Evolutionary conservation across 2,888 invertebrate genomes (phyloP).

Genomic region (Noctua fimbriata): DNA sequence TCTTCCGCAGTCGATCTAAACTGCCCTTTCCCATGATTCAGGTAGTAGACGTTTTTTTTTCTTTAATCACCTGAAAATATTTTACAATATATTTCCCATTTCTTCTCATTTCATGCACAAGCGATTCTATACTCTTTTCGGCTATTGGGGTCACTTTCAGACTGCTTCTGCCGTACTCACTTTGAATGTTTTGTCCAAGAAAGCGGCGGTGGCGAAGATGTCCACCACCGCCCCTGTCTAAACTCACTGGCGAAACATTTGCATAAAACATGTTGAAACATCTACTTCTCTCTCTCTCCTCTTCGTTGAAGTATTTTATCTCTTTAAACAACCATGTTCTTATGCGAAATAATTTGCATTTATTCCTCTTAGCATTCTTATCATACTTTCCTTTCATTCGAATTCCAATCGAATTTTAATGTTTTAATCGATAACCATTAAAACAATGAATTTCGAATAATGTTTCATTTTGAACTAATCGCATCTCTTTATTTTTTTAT

Average conservation of each 20-base stretch:
- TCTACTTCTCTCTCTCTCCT: too few species aligned
- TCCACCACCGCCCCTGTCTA: too few species aligned
- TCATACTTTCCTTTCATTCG: neutral
- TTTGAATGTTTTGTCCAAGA: neutral
- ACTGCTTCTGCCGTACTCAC: neutral
- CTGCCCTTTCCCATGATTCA: neutral
- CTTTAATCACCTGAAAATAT: slow-evolving; percentile 18
- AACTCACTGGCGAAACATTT: too few species aligned
- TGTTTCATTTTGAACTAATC: neutral
- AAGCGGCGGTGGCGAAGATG: too few species aligned
- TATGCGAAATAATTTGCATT: neutral
- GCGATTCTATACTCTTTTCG: neutral
- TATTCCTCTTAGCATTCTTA: neutral
- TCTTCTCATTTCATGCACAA: neutral
- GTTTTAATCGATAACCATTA: too few species aligned
- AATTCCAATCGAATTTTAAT: too few species aligned
- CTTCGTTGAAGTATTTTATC: neutral
- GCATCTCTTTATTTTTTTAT: slow-evolving; percentile 15
- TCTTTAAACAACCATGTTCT: neutral
- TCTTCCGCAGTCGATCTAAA: neutral
- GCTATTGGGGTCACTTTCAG: neutral
- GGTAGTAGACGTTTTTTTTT: neutral
- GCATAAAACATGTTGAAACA: too few species aligned
- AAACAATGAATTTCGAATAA: slow-evolving; percentile 4
- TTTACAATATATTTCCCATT: neutral